Conservation (phyloP, 2,888 invertebrate species). For the Tenodera sinensis region DNA sequence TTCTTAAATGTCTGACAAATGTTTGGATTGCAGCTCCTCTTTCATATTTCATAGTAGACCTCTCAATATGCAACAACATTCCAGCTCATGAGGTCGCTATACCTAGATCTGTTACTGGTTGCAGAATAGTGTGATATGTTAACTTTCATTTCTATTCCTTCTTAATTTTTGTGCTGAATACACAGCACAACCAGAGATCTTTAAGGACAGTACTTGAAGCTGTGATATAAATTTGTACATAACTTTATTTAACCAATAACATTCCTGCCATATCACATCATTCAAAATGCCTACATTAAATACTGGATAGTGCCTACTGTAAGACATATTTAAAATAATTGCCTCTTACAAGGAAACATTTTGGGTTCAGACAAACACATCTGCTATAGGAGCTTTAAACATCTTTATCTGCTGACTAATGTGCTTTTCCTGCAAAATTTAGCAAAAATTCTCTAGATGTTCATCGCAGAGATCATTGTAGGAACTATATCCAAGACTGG, state of each 20-base stretch:
- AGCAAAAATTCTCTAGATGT: too few relatives aligned
- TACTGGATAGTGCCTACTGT: too few relatives aligned
- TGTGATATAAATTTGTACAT: neutral
- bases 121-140: neutral
- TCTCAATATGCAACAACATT: neutral
- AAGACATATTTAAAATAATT: too few relatives aligned
- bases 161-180: neutral
- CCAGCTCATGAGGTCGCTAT: neutral
- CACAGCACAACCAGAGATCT: neutral
- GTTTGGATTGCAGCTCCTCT: neutral
- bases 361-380: too few relatives aligned
- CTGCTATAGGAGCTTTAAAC: too few relatives aligned
- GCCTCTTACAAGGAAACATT: too few relatives aligned
- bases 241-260: neutral
- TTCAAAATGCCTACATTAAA: too few relatives aligned
- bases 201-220: neutral
- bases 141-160: neutral
- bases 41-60: neutral
- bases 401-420: too few relatives aligned
- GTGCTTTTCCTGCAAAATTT: too few relatives aligned
- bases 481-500: too few relatives aligned
- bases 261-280: neutral
- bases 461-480: too few relatives aligned
- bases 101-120: neutral
- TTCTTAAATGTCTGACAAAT: neutral